These are phyloP conservation scores for Minunthozetes semirufus DNA, from an alignment of 2,888 invertebrate species.

Conservation along the genomic window DNA sequence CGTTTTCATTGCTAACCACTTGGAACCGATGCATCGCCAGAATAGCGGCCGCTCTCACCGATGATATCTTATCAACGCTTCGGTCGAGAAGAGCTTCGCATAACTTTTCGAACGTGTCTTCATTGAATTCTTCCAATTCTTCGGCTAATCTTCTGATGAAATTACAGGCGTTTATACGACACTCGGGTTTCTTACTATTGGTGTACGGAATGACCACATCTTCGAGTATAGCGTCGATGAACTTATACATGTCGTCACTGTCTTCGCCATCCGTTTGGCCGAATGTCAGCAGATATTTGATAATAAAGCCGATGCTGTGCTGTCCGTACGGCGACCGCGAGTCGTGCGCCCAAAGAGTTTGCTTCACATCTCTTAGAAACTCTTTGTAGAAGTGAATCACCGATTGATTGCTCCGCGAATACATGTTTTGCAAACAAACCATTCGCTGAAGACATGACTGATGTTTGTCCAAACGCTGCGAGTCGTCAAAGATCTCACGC, in stretches of 20 bases:
- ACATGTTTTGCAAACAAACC: neutral
- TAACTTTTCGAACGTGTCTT: conserved; percentile 18
- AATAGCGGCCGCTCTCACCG: conserved; percentile 71
- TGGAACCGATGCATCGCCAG: conserved; percentile 70
- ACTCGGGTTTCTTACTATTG: neutral
- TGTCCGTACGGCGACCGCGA: conserved; percentile 22
- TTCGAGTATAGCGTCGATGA: neutral
- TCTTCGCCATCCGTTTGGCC: neutral
- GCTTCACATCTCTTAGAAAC: conserved; percentile 8
- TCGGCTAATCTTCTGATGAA: conserved; percentile 25
- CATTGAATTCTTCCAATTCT: conserved; percentile 26
- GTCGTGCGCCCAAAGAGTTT: neutral
- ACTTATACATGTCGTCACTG: neutral
- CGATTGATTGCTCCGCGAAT: neutral
- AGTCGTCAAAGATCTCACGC: neutral
- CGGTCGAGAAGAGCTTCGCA: neutral
- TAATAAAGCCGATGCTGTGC: conserved; percentile 12
- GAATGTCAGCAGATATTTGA: conserved; percentile 4
- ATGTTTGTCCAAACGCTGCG: conserved; percentile 16
- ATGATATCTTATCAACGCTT: conserved; percentile 58
- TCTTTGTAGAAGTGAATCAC: neutral
- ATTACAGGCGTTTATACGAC: conserved; percentile 24
- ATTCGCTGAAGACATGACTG: conserved; percentile 2
- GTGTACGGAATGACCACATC: conserved; percentile 24
- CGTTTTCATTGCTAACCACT: conserved; percentile 65